These are phyloP conservation scores for Drosophila putrida DNA, from an alignment of 2,888 invertebrate genomes.

Conservation along the genomic window DNA sequence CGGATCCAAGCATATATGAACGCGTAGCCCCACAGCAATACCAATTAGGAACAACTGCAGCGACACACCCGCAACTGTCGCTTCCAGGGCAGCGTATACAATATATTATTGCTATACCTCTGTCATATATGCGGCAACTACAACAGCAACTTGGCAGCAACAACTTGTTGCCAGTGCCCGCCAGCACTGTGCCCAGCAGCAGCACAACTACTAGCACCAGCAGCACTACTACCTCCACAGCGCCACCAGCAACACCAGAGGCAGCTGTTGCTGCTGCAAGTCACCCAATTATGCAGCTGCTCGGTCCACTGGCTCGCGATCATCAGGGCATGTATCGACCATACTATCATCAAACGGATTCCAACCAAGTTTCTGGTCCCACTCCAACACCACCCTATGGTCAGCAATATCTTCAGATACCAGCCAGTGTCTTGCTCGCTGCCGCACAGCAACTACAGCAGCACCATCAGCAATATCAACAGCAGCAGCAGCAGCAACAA, in stretches of 20 bases:
- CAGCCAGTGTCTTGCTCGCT: constrained; percentile 68
- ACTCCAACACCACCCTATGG: constrained; percentile 39
- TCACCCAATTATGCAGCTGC: constrained; percentile 54
- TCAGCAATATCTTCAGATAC: constrained; percentile 74
- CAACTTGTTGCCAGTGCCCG: constrained; percentile 29
- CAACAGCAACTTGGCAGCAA: constrained; percentile 67
- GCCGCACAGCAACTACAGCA: constrained; percentile 70
- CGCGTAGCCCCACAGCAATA: constrained; percentile 52
- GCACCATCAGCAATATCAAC: constrained; percentile 53
- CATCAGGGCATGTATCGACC: constrained; percentile 75
- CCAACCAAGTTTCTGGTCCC: constrained; percentile 36
- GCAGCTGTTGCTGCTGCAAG: constrained; percentile 34
- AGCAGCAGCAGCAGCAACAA: constrained; percentile 5
- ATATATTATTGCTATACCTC: constrained; percentile 83
- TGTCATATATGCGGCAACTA: constrained; percentile 80
- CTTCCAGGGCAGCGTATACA: constrained; percentile 73
- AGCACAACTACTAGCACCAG: constrained; percentile 35
- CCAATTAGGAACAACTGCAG: constrained; percentile 40
- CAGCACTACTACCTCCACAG: constrained; percentile 23
- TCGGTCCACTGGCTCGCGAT: constrained; percentile 78
- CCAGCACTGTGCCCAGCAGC: constrained; percentile 30
- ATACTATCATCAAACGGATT: constrained; percentile 62
- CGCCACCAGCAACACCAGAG: constrained; percentile 32
- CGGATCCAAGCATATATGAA: constrained; percentile 60
- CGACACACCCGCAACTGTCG: constrained; percentile 44